Percentiles rank a stretch among this genome's conserved stretches.
These are phyloP conservation scores for Malthinus seriepunctatus DNA, from an alignment of 2,888 invertebrate genomes.

Conservation along the genomic window DNA sequence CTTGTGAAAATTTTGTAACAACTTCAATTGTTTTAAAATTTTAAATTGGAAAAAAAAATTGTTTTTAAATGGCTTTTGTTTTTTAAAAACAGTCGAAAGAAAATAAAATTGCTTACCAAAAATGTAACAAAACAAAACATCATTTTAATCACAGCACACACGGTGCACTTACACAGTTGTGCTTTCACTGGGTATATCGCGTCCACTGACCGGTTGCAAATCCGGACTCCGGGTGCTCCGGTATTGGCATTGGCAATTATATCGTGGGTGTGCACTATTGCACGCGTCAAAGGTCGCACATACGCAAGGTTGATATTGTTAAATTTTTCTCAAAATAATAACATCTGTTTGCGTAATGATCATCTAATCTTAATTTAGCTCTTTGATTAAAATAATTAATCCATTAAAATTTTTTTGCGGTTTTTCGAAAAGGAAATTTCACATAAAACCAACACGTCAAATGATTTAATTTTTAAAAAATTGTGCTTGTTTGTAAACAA, in stretches of 20 bases:
- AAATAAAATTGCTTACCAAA: constrained; percentile 15
- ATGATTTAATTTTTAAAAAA: no score
- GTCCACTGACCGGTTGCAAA: constrained; percentile 30
- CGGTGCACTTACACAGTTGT: constrained; percentile 30
- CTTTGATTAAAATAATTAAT: neutral
- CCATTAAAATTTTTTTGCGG: no score
- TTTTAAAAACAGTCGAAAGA: neutral
- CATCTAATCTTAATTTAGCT: neutral
- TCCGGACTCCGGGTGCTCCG: constrained; percentile 28
- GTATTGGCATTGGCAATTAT: constrained; percentile 24
- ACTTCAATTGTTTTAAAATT: neutral
- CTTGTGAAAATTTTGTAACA: no score
- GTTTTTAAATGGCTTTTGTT: neutral
- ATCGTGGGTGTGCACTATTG: constrained; percentile 27
- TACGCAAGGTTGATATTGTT: constrained; percentile 20
- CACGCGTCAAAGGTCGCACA: constrained; percentile 21
- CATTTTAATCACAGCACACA: constrained; percentile 26
- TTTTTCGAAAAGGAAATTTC: no score
- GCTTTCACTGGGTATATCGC: constrained; percentile 31
- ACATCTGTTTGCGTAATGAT: neutral
- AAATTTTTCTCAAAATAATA: neutral
- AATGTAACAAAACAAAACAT: constrained; percentile 15
- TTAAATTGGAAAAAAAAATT: neutral
- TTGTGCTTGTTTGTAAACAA: no score
- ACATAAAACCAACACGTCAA: no score